phyloP scores from a whole-genome alignment of 2,113 vertebrate genomes.

The Sturnus vulgaris region DNA sequence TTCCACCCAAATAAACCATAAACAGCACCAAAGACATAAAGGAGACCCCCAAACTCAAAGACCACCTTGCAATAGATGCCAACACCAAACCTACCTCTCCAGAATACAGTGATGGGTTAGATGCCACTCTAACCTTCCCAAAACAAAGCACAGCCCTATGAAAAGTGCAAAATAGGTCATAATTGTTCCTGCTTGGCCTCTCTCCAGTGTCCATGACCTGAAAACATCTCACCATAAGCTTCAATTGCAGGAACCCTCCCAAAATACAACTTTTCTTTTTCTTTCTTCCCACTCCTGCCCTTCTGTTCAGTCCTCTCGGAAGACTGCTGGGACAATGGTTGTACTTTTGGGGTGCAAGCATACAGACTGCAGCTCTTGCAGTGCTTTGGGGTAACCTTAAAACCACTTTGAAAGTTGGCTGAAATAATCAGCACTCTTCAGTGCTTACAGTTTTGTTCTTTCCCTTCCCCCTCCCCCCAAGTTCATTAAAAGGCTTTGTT shows the following conservation, averaged over 20 bases:
- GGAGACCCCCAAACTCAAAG: not conserved
- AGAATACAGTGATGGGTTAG: not conserved
- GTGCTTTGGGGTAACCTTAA: not conserved
- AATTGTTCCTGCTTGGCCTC: not conserved
- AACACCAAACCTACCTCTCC: not conserved
- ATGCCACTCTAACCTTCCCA: not conserved
- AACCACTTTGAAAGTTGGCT: not conserved
- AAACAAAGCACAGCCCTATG: not conserved
- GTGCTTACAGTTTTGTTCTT: not conserved
- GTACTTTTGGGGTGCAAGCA: not conserved
- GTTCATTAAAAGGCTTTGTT: not conserved
- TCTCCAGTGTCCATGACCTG: not conserved
- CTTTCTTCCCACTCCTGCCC: not conserved
- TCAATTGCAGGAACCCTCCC: not conserved
- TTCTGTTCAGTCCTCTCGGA: not conserved
- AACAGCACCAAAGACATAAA: not conserved
- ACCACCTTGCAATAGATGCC: not conserved
- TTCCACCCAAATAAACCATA: not conserved
- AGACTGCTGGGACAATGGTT: not conserved
- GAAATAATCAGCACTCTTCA: not conserved
- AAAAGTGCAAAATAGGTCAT: not conserved
- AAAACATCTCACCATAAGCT: fast-evolving
- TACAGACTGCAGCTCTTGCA: not conserved
- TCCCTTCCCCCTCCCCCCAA: not conserved
- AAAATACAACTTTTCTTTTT: not conserved